Base-by-base conservation (phyloP, 1,140 invertebrate species). In the Bombus vancouverensis region DNA sequence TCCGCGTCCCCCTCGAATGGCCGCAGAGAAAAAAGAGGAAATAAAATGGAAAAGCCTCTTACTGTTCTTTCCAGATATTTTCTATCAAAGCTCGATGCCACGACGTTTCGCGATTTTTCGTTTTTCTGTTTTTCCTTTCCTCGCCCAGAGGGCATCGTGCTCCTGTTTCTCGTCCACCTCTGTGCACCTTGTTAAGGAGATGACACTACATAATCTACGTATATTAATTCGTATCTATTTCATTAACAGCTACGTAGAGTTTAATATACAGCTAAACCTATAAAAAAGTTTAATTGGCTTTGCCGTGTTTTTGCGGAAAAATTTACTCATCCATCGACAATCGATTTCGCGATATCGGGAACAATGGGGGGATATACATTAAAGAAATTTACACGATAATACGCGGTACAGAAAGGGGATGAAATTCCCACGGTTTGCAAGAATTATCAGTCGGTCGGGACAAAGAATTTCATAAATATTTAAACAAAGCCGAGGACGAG, bases 391-490 rank as follows among this genome's bases (percentile, higher is more conserved):
- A 39, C 83, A 84, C 83, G 83, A 84, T 80, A 79, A 79, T 79
- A 62, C 72, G 42, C 32, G 39, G 3, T 9, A 18, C 42, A 32
- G 25, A 28, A 28, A n/a, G 42, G 42, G 39, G 28, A 18, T 5
- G 13, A 1, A 53, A 53, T 15, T 3, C 18, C 13, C 3, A 6
- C 8, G n/a, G 34, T 22, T 37, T 59, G 32, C 53, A 59, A 76
- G 72, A 65, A 84, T 84, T 79, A 83, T 70, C 65, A 84, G 22
- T 53, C n/a, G n/a, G 32, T 18, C 4, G 22, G 32, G 42, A 79
- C 77, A 85, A 85, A 79, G 83, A 85, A 80, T 85, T 85, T 85
- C 83, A 85, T 85, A 80, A 85, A 85, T 79, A 85, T 79, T 85
- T 85, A 80, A 85, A 80, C 68, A 62, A 80, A 80, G 59, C n/a